Evolutionary conservation across 2,888 invertebrate genomes (phyloP).

Genomic region (Dynastes tityus): DNA sequence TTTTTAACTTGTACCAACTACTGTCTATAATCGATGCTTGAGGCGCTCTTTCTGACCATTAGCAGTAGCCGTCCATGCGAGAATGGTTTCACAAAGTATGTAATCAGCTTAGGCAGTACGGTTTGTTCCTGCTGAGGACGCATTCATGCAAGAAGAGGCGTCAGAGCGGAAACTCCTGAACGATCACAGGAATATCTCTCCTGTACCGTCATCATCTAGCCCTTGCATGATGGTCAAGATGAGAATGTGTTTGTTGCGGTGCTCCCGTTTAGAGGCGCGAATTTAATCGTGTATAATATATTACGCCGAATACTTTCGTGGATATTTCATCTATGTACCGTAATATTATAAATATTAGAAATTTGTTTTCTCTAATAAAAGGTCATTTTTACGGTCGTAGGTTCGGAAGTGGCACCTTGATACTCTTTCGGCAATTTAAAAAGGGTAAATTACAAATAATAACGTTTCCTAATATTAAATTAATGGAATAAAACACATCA

Average conservation of each 20-base stretch:
- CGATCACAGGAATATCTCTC: conserved; percentile 66
- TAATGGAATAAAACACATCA: too few relatives aligned
- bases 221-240: conserved; percentile 55
- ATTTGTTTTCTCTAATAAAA: too few relatives aligned
- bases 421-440: too few relatives aligned
- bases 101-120: conserved; percentile 67
- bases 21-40: conserved; percentile 58
- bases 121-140: conserved; percentile 68
- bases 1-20: conserved; percentile 51
- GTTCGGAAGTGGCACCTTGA: too few relatives aligned
- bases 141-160: conserved; percentile 68
- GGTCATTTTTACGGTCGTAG: too few relatives aligned
- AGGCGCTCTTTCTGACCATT: conserved; percentile 58
- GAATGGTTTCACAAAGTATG: conserved; percentile 68
- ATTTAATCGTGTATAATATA: conserved; percentile 48
- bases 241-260: conserved; percentile 46
- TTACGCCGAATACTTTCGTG: conserved; percentile 42
- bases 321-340: conserved; percentile 8
- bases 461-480: too few relatives aligned
- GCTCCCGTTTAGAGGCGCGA: conserved; percentile 47
- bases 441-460: too few relatives aligned
- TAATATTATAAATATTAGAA: not conserved
- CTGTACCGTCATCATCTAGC: conserved; percentile 54
- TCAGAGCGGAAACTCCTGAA: conserved; percentile 67
- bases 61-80: conserved; percentile 65